Evolutionary conservation across 2,888 invertebrate genomes (phyloP).

Genomic region (Drosophila vallismaia): DNA sequence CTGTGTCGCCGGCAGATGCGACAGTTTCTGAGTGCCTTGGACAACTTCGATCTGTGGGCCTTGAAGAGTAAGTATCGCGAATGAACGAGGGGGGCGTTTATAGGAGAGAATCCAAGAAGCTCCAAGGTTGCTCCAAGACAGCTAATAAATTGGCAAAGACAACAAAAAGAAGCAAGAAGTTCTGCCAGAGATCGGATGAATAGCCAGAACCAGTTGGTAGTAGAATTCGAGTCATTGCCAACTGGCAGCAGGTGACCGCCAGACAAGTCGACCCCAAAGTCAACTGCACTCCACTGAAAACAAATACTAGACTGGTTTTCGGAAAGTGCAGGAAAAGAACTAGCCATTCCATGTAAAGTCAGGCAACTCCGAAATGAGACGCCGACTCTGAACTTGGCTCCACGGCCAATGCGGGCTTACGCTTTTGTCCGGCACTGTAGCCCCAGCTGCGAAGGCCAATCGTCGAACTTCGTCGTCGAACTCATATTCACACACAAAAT

Average conservation of each 20-base stretch:
- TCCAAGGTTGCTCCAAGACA: conserved; percentile 17
- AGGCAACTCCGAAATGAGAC: neutral
- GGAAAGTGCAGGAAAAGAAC: neutral
- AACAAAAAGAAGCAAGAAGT: neutral
- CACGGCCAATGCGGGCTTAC: neutral
- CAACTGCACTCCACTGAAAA: conserved; percentile 62
- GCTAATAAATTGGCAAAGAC: conserved; percentile 25
- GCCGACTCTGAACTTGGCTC: conserved; percentile 5
- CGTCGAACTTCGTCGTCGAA: conserved; percentile 78
- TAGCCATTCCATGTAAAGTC: neutral
- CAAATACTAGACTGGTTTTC: neutral
- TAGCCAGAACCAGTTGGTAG: conserved; percentile 19
- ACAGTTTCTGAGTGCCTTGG: conserved; percentile 75
- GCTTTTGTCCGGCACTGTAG: conserved; percentile 15
- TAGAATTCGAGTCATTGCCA: conserved; percentile 74
- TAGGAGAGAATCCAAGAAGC: neutral
- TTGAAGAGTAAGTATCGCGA: conserved; percentile 81
- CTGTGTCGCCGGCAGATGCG: conserved; percentile 78
- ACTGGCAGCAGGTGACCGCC: conserved; percentile 67
- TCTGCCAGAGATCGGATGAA: conserved; percentile 6
- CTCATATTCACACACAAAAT: conserved; percentile 66
- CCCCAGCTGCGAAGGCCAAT: conserved; percentile 64
- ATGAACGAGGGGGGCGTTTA: no score
- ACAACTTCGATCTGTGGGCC: conserved; percentile 83
- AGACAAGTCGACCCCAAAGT: conserved; percentile 76